Evolutionary conservation across 2,797 vertebrate species (phyloP), one percentile per base, ranked within the genome.

Genomic region (Sebastes hopkinsi): DNA sequence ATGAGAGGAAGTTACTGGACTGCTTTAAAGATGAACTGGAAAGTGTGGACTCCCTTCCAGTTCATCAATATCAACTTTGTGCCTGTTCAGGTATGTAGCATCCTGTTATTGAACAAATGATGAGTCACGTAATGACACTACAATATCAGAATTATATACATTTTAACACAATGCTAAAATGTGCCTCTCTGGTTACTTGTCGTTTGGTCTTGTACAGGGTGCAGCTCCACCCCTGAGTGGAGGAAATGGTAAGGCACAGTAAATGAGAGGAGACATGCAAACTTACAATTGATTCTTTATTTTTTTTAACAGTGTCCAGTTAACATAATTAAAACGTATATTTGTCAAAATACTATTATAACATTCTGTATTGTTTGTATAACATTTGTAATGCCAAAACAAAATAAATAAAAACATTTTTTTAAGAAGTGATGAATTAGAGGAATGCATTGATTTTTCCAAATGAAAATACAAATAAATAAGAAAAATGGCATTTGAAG

Each of bases 21-120:
- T 1, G 95, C 97, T 6, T 87, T 98, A 71, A 96, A 95, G 89
- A 97, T 96, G 96, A 98, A 98, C 83, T 98, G 97, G 97, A 96
- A 95, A 91, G 94, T 97, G 30, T 98, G 97, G 97, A 97, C 97
- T 1, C 97, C 97, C 0, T 92, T 97, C 85, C 97, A 97, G 92
- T 97, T 97, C 34, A 87, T 98, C 71, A 98, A 98, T 65, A 75
- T 98, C 84, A 97, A 96, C 92, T 98, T 97, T 27, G 90, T 98
- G 76, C 97, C 97, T 73, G 84, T 97, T 46, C 95, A 98, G 96
- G 97, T 97, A 82, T 87, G 79, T 0, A 30, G 1, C 22, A 29
- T 8, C 8, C 38, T 34, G 52, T 54, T 10, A 20, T 29, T 5
- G 20, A 59, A 9, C 1, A 25, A 64, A 50, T 32, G 32, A 32